Evolutionary conservation across 2,888 invertebrate genomes (phyloP).

Genomic region (Arenicola marina): DNA sequence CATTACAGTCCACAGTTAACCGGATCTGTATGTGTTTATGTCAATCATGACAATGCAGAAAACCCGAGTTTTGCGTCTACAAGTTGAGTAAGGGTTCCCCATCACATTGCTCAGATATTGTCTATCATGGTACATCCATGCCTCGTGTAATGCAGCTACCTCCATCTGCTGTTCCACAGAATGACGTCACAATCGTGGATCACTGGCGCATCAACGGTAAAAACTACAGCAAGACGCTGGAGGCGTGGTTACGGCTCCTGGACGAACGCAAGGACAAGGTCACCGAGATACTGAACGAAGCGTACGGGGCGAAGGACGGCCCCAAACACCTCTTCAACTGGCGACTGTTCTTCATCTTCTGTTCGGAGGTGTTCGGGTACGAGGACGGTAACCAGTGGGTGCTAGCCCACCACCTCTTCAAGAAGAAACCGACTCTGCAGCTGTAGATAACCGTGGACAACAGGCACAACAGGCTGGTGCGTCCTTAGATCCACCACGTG

Average conservation of each 20-base stretch:
- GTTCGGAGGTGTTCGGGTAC: constrained; percentile 50
- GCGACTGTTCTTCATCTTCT: constrained; percentile 52
- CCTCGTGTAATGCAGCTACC: no score
- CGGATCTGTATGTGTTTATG: no score
- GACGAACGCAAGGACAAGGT: constrained; percentile 43
- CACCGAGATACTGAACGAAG: constrained; percentile 34
- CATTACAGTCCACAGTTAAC: no score
- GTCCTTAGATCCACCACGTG: no score
- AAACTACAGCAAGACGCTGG: constrained; percentile 46
- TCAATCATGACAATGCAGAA: no score
- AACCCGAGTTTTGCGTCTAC: no score
- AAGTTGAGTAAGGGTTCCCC: no score
- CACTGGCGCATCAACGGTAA: constrained; percentile 47
- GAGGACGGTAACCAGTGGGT: constrained; percentile 52
- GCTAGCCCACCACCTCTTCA: constrained; percentile 45
- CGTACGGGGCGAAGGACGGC: constrained; percentile 40
- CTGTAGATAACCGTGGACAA: no score
- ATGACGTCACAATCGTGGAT: constrained; percentile 42
- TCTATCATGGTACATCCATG: no score
- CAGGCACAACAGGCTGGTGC: no score
- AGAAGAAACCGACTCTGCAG: no score
- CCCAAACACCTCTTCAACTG: constrained; percentile 49
- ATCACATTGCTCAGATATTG: background rate
- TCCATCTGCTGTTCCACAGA: no score
- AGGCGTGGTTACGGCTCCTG: constrained; percentile 43